Percentiles rank a stretch among this genome's conserved stretches.
Evolutionary conservation across 2,113 vertebrate species (phyloP).

Genomic region (Hystrix brachyura): DNA sequence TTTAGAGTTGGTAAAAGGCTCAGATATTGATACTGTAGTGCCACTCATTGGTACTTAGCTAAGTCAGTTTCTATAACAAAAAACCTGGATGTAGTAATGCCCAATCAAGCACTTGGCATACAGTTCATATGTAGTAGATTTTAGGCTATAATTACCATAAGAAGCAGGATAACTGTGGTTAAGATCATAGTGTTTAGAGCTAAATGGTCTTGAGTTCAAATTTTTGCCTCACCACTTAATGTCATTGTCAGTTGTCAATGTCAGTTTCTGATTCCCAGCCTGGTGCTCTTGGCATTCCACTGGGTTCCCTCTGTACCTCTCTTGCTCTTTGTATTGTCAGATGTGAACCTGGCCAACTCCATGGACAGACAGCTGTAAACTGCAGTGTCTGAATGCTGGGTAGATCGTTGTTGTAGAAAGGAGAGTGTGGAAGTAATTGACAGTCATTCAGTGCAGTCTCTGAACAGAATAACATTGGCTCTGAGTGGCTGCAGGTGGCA

Average conservation of each 20-base stretch:
- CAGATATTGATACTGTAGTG: neutral
- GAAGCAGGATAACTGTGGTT: conserved; percentile 1
- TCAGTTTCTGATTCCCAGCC: conserved; percentile 2
- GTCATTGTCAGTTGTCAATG: neutral
- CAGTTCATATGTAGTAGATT: neutral
- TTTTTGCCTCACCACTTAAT: neutral
- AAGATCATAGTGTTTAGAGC: conserved; percentile 6
- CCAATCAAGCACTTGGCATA: neutral
- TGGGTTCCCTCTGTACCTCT: neutral
- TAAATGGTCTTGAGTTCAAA: neutral
- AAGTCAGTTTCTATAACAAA: neutral
- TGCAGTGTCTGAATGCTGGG: neutral
- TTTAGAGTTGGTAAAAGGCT: neutral
- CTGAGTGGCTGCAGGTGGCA: neutral
- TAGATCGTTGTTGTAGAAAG: neutral
- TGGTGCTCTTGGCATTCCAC: neutral
- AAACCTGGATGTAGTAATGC: neutral
- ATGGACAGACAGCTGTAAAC: neutral
- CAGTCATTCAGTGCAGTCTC: neutral
- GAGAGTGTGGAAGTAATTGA: neutral
- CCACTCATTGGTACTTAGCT: neutral
- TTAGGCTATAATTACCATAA: neutral
- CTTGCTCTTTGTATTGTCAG: neutral
- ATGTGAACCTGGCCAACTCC: neutral
- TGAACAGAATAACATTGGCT: neutral